Evolutionary conservation across 2,888 invertebrate species (phyloP), one percentile per base, ranked within the genome.

Genomic region (Synergus gifuensis): DNA sequence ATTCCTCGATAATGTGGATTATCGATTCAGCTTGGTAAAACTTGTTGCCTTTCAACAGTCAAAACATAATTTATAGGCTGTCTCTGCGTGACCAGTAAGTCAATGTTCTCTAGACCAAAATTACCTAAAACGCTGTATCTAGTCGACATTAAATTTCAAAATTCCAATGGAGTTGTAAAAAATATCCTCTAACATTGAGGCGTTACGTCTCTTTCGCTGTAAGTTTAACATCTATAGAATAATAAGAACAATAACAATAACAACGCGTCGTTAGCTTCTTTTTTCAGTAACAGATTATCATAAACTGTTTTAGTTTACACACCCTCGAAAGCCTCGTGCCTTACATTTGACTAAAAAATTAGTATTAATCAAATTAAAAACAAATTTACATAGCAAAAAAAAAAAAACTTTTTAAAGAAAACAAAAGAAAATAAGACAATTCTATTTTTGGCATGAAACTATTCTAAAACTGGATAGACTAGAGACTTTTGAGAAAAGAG

Each of bases 231-330:
- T 82, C 86, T 88, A 87, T 84, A 87, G 86, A 87, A 86, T 87
- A 88, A 87, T 86, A 87, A 87, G 85, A 88, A 86, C 86, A 87
- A 88, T 83, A 86, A 85, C 88, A 89, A 84, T 84, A 85, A 88
- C 85, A 86, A 87, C 80, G 84, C 84, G 83, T 78, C 77, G 58
- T 78, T 76, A 67, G 79, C 79, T 63, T 44, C 73, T 49, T 60
- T 40, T 60, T 58, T 78, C 58, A 42, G 28, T 18, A 40, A 73
- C 54, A 49, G 42, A 76, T 78, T 58, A 60, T 76, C 73, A 44
- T 76, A 16, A 64, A 69, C 76, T 66, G 60, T 12, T 73, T 81
- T 60, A 28, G 62, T 77, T 67, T 46, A n/a, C 28, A 69, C 78
- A 60, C 16, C 76, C 62, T 76, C 5, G 54, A 11, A 78, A 44